Evolutionary conservation across 2,888 invertebrate species (phyloP).

Genomic region (Altica lythri): DNA sequence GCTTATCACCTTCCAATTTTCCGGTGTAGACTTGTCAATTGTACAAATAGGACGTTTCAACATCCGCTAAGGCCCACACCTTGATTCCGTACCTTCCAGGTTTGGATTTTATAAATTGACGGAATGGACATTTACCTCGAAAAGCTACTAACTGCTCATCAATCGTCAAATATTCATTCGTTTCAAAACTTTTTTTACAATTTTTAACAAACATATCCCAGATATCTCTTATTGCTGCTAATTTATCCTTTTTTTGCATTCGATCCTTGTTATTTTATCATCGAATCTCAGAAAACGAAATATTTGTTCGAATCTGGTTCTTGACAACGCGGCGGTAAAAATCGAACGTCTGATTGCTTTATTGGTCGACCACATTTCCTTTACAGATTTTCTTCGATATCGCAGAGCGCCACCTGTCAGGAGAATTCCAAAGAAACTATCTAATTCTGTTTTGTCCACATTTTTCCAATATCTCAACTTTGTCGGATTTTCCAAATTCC

Average conservation of each 20-base stretch:
- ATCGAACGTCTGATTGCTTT: too few species aligned
- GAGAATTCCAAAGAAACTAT: too few species aligned
- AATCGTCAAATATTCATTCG: conserved; percentile 33
- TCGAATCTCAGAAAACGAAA: too few species aligned
- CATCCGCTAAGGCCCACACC: conserved; percentile 35
- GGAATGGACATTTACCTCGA: conserved; percentile 31
- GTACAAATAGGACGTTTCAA: conserved; percentile 30
- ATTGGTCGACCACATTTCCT: too few species aligned
- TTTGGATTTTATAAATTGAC: conserved; percentile 37
- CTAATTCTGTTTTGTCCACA: too few species aligned
- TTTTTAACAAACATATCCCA: conserved; percentile 23
- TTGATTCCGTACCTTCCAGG: conserved; percentile 33
- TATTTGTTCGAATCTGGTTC: too few species aligned
- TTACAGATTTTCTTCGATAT: too few species aligned
- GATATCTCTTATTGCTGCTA: conserved; percentile 26
- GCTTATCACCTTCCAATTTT: conserved; percentile 22
- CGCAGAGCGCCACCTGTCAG: too few species aligned
- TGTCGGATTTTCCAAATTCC: too few species aligned
- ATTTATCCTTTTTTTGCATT: conserved; percentile 28
- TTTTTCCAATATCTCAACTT: too few species aligned
- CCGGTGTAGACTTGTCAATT: conserved; percentile 36
- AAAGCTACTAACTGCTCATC: conserved; percentile 33
- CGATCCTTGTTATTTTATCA: too few species aligned
- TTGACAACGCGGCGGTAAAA: too few species aligned
- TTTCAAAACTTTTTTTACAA: conserved; percentile 27